Conservation (phyloP, 2,797 vertebrate species). For the Arctocebus calabarensis region DNA sequence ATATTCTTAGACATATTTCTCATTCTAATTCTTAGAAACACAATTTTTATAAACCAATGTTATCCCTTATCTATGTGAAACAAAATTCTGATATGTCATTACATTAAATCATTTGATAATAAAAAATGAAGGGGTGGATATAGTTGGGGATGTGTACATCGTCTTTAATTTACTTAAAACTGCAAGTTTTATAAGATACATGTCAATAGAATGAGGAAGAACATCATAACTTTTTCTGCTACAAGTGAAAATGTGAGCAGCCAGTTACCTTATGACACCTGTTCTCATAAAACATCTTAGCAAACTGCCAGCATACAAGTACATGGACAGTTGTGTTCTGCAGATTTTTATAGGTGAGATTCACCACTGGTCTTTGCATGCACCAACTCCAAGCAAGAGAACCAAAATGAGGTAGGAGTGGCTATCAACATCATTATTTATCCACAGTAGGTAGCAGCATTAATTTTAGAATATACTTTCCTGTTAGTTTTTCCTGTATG, state of each 20-base stretch:
- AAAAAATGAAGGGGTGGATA: background rate
- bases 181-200: background rate
- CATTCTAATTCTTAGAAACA: background rate
- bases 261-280: background rate
- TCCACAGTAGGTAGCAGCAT: background rate
- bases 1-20: background rate
- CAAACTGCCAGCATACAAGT: background rate
- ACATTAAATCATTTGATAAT: background rate
- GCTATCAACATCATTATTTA: background rate
- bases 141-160: background rate
- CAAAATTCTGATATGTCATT: background rate
- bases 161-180: background rate
- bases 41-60: background rate
- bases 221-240: background rate
- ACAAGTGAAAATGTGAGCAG: background rate
- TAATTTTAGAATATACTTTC: background rate
- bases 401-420: background rate
- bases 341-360: background rate
- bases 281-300: background rate
- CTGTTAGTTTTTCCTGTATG: background rate
- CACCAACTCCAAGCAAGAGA: background rate
- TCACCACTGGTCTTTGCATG: fast-evolving
- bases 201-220: background rate
- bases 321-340: background rate
- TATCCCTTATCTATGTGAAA: background rate